These are phyloP conservation scores for Amphilophus citrinellus DNA, from an alignment of 2,113 vertebrate genomes.

Conservation along the genomic window DNA sequence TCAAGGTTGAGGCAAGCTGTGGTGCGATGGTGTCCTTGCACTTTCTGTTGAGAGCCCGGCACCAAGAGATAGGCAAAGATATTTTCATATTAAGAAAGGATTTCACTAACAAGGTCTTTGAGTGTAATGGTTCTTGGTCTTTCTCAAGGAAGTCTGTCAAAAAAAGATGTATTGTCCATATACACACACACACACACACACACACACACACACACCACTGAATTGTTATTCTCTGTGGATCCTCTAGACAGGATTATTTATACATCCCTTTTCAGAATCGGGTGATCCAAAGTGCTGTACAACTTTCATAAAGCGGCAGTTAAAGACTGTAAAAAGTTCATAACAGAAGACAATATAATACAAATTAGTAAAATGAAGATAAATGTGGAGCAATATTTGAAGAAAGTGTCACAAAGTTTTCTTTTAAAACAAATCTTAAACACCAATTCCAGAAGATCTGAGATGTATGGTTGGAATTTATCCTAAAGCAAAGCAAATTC, in stretches of 20 bases:
- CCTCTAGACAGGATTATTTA: neutral
- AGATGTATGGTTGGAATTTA: neutral
- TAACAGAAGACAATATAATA: neutral
- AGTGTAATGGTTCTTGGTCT: conserved; percentile 23
- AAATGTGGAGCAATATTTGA: neutral
- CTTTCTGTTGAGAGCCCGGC: conserved; percentile 42
- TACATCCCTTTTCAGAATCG: neutral
- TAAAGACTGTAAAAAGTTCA: neutral
- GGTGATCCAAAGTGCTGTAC: neutral
- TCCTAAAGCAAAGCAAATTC: neutral
- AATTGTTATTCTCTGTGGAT: conserved; percentile 3
- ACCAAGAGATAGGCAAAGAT: conserved; percentile 36
- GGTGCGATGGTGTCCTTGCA: conserved; percentile 61
- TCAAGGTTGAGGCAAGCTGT: conserved; percentile 69
- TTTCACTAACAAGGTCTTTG: conserved; percentile 41
- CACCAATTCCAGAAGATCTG: neutral
- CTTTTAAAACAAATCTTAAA: conserved; percentile 13
- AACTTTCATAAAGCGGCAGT: neutral
- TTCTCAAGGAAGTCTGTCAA: conserved; percentile 1
- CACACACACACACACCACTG: too few species aligned
- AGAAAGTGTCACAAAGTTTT: neutral
- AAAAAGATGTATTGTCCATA: conserved; percentile 3
- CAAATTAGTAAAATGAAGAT: neutral
- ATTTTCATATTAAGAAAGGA: conserved; percentile 20
- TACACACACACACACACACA: neutral